phyloP scores from a whole-genome alignment of 2,113 vertebrate genomes.

The Zosterops pallidus region DNA sequence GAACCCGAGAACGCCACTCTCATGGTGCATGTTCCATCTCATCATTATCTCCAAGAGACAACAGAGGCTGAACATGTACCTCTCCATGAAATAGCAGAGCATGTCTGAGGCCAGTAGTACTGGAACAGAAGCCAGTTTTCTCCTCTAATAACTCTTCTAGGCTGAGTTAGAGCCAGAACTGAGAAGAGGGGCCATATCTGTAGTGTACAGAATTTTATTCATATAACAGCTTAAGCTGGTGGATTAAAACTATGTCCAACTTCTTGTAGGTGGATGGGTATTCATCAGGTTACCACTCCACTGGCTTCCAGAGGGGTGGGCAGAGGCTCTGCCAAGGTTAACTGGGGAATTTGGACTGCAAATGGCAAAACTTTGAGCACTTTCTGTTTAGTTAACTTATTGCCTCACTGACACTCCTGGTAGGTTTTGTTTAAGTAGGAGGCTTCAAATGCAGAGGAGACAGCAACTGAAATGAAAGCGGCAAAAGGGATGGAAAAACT shows the following conservation, averaged over 20 bases:
- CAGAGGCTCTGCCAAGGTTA: background rate
- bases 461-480: background rate
- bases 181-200: background rate
- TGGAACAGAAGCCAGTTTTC: background rate
- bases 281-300: background rate
- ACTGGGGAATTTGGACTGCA: background rate
- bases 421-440: background rate
- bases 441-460: background rate
- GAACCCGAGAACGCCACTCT: background rate
- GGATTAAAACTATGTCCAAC: background rate
- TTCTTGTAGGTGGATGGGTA: background rate
- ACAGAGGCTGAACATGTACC: background rate
- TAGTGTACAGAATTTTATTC: background rate
- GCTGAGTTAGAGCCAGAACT: background rate
- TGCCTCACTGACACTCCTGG: background rate
- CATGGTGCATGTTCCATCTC: background rate
- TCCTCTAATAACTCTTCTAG: background rate
- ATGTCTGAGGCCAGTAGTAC: background rate
- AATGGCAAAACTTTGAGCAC: background rate
- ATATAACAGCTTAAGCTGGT: background rate
- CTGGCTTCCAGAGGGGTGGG: background rate
- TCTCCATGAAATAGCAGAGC: background rate
- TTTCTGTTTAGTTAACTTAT: background rate
- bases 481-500: background rate
- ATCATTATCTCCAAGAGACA: background rate